Base-by-base conservation (phyloP, 2,888 invertebrate genomes). In the Rhaphigaster nebulosa region DNA sequence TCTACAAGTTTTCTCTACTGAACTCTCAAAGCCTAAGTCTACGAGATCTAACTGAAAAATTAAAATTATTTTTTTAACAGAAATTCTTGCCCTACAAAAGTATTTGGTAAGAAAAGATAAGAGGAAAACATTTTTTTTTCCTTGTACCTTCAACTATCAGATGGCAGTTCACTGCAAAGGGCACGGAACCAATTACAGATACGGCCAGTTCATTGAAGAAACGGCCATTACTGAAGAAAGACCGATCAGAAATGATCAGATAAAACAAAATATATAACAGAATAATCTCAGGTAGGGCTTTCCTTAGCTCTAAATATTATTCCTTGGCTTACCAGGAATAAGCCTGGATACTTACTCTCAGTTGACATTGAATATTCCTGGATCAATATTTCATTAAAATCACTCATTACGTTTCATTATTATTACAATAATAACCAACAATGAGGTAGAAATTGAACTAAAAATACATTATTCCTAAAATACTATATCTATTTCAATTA, bases 181-280 rank as follows among this genome's bases (percentile, higher is more conserved):
- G 70, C 70, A 76, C 34, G 38, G 38, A 38, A 76, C 70, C 70
- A 76, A 76, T 76, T 76, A 76, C 23, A 76, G 70, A 76, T 76
- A 76, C 34, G 34, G 70, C n/a, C 34, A 8, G 70, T 20, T 76
- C 70, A 76, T 76, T 76, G 70, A 76, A 76, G 52, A 52, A 52
- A 52, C 10, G 52, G 18, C 52, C 52, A 52, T 52, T 52, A 52
- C 52, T 2, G 52, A 52, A 52, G 70, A 38, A 76, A 76, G 65
- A 29, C 1, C 70, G 34, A 76, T 20, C 34, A 6, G 70, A 76
- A 38, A 76, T 34, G 70, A 76, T 76, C 70, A 76, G 70, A 76
- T 76, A 76, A 76, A 38, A 23, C 3, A 2, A 38, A 76, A 76
- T 76, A 76, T 76, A 76, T 76, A 76, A 29, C 34, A 76, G 70